These are phyloP conservation scores for Conus canariensis DNA, from an alignment of 2,888 invertebrate species.

Conservation along the genomic window DNA sequence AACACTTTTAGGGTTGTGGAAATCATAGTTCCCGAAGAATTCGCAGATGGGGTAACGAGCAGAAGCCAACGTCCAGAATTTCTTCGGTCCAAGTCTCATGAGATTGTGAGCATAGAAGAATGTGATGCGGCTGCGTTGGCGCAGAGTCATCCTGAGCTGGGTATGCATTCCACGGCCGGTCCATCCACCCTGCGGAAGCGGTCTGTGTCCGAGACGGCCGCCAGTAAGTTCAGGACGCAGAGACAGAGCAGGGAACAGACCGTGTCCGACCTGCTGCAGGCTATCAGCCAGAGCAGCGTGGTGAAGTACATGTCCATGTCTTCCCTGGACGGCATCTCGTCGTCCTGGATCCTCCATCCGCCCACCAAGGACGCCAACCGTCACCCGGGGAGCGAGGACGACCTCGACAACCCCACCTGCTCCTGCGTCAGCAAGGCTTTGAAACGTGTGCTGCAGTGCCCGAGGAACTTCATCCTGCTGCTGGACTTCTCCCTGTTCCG, in stretches of 20 bases:
- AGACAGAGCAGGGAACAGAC: not conserved
- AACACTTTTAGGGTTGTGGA: not conserved
- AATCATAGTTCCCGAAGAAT: no score
- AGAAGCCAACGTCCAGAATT: not conserved
- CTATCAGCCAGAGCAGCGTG: slow-evolving; percentile 19
- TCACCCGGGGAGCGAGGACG: no score
- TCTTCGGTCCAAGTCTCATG: not conserved
- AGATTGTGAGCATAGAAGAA: not conserved
- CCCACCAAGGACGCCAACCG: not conserved
- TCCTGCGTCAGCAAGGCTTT: not conserved
- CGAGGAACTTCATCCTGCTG: not conserved
- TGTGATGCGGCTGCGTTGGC: not conserved
- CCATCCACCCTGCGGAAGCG: not conserved
- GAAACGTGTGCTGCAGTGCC: not conserved
- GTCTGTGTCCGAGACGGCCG: not conserved
- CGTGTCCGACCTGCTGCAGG: not conserved
- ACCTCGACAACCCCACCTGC: not conserved
- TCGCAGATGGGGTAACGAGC: not conserved
- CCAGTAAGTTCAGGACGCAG: no score
- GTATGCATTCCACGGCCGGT: not conserved
- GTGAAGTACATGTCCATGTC: slow-evolving; percentile 12
- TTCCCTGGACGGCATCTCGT: not conserved
- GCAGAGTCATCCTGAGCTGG: not conserved
- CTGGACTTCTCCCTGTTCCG: slow-evolving; percentile 37
- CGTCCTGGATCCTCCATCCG: not conserved